phyloP scores from a whole-genome alignment of 2,888 invertebrate genomes.

The Drosophila mettleri region DNA sequence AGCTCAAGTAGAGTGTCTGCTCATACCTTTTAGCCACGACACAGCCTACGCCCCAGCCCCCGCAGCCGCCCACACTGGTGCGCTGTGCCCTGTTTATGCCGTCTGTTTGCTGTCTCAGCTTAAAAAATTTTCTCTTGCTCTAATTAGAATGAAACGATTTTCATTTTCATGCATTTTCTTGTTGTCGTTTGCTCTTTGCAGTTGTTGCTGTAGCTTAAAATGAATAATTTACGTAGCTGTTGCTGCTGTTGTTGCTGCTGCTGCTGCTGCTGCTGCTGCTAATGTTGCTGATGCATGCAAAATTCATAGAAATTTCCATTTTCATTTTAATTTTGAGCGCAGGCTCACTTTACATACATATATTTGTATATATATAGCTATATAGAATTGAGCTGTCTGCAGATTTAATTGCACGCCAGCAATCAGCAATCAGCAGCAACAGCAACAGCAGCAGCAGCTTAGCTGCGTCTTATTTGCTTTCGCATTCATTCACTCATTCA shows the following conservation, averaged over 20 bases:
- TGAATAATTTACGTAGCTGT: constrained; percentile 69
- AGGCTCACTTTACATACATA: constrained; percentile 28
- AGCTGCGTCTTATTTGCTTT: constrained; percentile 35
- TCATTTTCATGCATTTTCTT: constrained; percentile 75
- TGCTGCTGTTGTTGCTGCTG: constrained; percentile 17
- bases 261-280: constrained; percentile 20
- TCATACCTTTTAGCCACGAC: constrained; percentile 2
- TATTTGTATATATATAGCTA: constrained; percentile 10
- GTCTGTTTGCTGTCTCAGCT: constrained; percentile 77
- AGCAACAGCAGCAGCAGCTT: constrained; percentile 33
- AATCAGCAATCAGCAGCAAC: constrained; percentile 20
- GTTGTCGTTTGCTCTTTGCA: constrained; percentile 46
- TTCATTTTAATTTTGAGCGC: constrained; percentile 74
- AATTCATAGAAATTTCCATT: constrained; percentile 73
- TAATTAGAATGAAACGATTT: constrained; percentile 80
- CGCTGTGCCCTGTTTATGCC: constrained; percentile 13
- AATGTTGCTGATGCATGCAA: constrained; percentile 71
- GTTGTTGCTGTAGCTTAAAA: constrained; percentile 55
- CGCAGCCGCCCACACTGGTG: not conserved
- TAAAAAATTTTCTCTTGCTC: constrained; percentile 64
- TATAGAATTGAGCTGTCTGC: constrained; percentile 32
- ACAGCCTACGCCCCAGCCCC: not conserved
- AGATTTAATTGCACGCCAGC: constrained; percentile 69
- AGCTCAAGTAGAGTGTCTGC: constrained; percentile 58
- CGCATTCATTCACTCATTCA: constrained; percentile 18